These are phyloP conservation scores for Cichlasoma orientale DNA, from an alignment of 2,797 vertebrate species.

Conservation along the genomic window DNA sequence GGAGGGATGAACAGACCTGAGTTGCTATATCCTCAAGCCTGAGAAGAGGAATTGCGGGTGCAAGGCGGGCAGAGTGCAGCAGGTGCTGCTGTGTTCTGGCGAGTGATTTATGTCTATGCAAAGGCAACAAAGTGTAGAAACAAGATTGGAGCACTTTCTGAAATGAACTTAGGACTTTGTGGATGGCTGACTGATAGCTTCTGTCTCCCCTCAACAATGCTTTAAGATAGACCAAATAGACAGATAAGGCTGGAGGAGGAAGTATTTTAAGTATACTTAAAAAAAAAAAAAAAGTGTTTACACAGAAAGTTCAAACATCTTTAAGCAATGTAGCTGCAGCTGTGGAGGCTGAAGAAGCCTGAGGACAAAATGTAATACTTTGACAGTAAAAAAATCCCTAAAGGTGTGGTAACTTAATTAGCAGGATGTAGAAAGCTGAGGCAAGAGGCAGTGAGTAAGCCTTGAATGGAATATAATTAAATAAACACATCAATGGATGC, in stretches of 20 bases:
- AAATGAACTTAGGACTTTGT: slow-evolving; percentile 68
- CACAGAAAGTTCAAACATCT: background rate
- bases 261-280: slow-evolving; percentile 31
- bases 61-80: slow-evolving; percentile 33
- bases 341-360: background rate
- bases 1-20: slow-evolving; percentile 33
- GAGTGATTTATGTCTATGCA: slow-evolving; percentile 66
- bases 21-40: slow-evolving; percentile 17
- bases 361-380: background rate
- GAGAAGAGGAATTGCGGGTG: slow-evolving; percentile 20
- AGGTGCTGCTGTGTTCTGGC: slow-evolving; percentile 35
- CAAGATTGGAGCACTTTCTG: slow-evolving; percentile 62
- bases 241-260: slow-evolving; percentile 38
- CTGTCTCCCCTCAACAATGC: slow-evolving; percentile 45
- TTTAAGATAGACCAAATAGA: slow-evolving; percentile 50
- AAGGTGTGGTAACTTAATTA: slow-evolving; percentile 12
- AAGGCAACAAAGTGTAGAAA: slow-evolving; percentile 66
- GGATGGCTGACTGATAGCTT: slow-evolving; percentile 64
- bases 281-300: slow-evolving; percentile 7
- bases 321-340: background rate
- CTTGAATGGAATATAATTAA: background rate
- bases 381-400: background rate
- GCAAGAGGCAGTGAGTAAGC: background rate
- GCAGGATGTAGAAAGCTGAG: background rate
- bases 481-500: background rate